Conservation (phyloP, 2,797 vertebrate species). For the Sebastiscus tertius region DNA sequence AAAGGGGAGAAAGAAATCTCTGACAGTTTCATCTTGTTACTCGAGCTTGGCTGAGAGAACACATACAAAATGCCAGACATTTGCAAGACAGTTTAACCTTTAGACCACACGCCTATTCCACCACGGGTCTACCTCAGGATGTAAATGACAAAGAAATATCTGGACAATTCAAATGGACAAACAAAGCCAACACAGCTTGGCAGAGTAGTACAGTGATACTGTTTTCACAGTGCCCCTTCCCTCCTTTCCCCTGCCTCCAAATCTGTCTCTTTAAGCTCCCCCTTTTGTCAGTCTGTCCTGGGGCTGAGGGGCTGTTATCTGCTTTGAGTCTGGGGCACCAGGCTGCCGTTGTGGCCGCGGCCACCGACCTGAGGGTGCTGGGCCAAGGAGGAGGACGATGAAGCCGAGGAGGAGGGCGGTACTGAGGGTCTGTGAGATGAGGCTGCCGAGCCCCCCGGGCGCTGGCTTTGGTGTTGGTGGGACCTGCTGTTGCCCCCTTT, state of each 20-base stretch:
- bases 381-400: constrained; percentile 79
- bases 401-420: constrained; percentile 71
- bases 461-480: constrained; percentile 83
- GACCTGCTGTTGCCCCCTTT: constrained; percentile 71
- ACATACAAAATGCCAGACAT: constrained; percentile 17
- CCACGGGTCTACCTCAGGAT: constrained; percentile 53
- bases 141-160: constrained; percentile 73
- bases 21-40: constrained; percentile 34
- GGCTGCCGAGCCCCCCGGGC: constrained; percentile 69
- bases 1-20: constrained; percentile 16
- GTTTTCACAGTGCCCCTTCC: constrained; percentile 72
- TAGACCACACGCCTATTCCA: constrained; percentile 24
- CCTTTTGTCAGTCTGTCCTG: constrained; percentile 54
- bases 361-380: constrained; percentile 87
- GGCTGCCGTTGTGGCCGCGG: constrained; percentile 91
- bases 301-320: constrained; percentile 89
- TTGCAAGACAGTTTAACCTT: constrained; percentile 23
- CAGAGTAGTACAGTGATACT: constrained; percentile 79
- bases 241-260: constrained; percentile 44
- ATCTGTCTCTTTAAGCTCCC: constrained; percentile 41
- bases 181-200: constrained; percentile 78
- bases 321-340: constrained; percentile 92
- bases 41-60: constrained; percentile 33
- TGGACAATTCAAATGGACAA: constrained; percentile 82
- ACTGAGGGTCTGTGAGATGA: constrained; percentile 79